Conservation (phyloP, 2,888 invertebrate genomes). For the Netelia fuscicornis region DNA sequence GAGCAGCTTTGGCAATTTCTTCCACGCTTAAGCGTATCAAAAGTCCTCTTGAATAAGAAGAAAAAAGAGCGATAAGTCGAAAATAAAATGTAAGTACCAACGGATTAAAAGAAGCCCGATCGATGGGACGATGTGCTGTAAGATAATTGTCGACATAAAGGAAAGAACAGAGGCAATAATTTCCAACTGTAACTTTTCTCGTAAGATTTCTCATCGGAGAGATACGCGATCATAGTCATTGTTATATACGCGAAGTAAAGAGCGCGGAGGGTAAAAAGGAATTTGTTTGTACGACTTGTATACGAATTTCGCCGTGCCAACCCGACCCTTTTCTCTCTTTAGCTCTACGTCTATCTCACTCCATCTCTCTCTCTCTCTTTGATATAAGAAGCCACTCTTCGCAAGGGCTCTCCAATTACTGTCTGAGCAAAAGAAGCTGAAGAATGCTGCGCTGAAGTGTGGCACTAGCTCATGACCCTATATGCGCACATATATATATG, state of each 20-base stretch:
- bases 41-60: background rate
- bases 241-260: background rate
- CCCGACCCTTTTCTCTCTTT: background rate
- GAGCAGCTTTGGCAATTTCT: background rate
- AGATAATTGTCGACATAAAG: slow-evolving; percentile 27
- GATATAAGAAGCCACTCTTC: slow-evolving; percentile 69
- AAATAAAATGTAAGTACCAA: no score
- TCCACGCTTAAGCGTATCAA: background rate
- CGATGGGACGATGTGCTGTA: background rate
- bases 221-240: slow-evolving; percentile 41
- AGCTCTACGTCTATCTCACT: slow-evolving; percentile 13
- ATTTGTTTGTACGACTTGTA: slow-evolving; percentile 38
- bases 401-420: slow-evolving; percentile 70
- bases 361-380: slow-evolving; percentile 58
- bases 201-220: slow-evolving; percentile 11
- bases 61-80: background rate
- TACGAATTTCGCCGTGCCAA: slow-evolving; percentile 41
- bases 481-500: background rate
- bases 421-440: slow-evolving; percentile 57
- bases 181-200: slow-evolving; percentile 3
- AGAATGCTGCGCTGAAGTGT: slow-evolving; percentile 43
- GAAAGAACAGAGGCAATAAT: slow-evolving; percentile 21
- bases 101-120: no score
- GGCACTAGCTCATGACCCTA: slow-evolving; percentile 40
- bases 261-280: slow-evolving; percentile 18